Base-by-base conservation (phyloP, 2,797 vertebrate species). In the Cheirogaleus major region DNA sequence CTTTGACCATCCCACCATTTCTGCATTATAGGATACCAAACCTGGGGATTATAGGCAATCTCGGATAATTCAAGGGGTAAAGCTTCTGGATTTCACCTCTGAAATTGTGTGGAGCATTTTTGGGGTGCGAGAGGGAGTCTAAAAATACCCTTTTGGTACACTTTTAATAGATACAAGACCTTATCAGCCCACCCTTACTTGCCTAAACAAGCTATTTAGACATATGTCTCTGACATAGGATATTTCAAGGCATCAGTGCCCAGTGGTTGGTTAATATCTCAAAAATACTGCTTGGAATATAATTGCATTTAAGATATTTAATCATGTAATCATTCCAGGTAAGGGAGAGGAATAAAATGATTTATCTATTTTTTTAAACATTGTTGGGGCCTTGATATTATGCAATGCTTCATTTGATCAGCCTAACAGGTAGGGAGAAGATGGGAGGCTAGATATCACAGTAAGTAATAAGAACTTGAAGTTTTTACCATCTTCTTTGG, bases 101-200 rank as follows among this genome's bases (percentile, higher is more conserved):
- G 35, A 6, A 52, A 50, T 52, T 45, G 32, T 83, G 14, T 4
- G 0, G 17, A 5, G 27, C 41, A 5, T 73, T 73, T 76, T 55
- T 45, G 23, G 10, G 0, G 1, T 12, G 35, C 7, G 0, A 32
- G 20, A 2, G 15, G 45, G 32, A 57, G 4, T 57, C n/a, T 76
- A 35, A 86, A 70, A 48, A 63, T 52, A 30, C 2, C 7, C 18
- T 73, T 61, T 4, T 52, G 23, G 7, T 69, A 20, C 5, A n/a
- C 12, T 45, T 38, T 89, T 80, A 48, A 12, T 76, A 55, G 50
- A 30, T 27, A 30, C 6, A 70, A 27, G 20, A 35, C 55, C 27
- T 72, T 75, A 20, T 15, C 35, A 70, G 38, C 1, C 12, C n/a
- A 22, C 45, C 20, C 55, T 76, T 41, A 41, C 20, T 78, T 88